These are phyloP conservation scores for Notamacropus eugenii DNA, from an alignment of 2,797 vertebrate genomes.

Conservation along the genomic window DNA sequence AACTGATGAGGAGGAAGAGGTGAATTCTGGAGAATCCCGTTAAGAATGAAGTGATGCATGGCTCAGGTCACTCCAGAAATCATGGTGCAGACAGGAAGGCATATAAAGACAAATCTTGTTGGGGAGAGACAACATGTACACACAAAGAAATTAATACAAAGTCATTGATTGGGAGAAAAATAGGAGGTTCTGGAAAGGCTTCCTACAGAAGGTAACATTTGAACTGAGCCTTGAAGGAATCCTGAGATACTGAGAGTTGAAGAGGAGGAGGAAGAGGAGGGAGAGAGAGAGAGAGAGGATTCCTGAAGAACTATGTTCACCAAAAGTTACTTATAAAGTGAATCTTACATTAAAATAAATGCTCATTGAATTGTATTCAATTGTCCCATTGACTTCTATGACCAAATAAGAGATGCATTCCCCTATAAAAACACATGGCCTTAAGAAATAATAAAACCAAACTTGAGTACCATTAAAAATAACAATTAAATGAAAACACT, in stretches of 20 bases:
- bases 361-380: not conserved
- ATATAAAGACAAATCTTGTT: not conserved
- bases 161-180: not conserved
- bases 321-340: constrained; percentile 16
- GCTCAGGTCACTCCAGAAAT: not conserved
- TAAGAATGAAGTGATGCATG: not conserved
- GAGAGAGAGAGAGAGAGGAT: not conserved
- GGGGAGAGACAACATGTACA: not conserved
- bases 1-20: not conserved
- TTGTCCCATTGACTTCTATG: constrained; percentile 7
- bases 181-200: not conserved
- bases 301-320: not conserved
- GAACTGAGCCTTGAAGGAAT: not conserved
- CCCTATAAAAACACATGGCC: constrained; percentile 12
- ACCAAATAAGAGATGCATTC: constrained; percentile 25
- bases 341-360: constrained; percentile 27
- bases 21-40: not conserved
- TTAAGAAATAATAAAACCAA: constrained; percentile 17
- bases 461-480: constrained; percentile 16
- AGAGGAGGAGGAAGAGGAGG: not conserved
- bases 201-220: not conserved
- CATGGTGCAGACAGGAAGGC: not conserved
- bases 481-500: constrained; percentile 37
- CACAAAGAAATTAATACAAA: not conserved
- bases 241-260: not conserved